A percentile compares a stretch with the other conserved stretches of the same genome.
Conservation (phyloP, 2,113 vertebrate species). For the Leptosomus discolor region DNA sequence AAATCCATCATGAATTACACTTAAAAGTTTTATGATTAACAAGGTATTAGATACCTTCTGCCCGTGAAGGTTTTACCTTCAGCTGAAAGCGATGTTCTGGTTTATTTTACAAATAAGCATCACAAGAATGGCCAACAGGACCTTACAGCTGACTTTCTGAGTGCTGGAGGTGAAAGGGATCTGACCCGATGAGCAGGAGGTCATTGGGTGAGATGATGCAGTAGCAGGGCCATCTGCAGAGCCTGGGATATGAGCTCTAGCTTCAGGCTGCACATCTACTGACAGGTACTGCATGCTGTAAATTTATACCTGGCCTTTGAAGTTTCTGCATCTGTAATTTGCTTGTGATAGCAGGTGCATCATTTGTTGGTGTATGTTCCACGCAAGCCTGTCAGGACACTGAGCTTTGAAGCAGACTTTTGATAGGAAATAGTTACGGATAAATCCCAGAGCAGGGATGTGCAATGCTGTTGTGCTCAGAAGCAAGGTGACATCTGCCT, state of each 20-base stretch:
- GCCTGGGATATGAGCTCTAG: background rate
- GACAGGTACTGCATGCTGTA: background rate
- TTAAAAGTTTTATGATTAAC: background rate
- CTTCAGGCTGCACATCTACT: background rate
- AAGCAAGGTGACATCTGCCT: background rate
- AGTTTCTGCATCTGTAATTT: background rate
- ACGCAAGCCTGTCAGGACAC: background rate
- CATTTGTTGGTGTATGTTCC: background rate
- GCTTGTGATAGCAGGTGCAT: background rate
- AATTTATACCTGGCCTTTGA: background rate
- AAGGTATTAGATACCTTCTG: background rate
- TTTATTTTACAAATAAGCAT: background rate
- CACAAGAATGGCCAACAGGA: background rate
- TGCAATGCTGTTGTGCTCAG: background rate
- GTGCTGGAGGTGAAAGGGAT: background rate
- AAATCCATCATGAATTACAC: background rate
- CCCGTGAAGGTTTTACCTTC: background rate
- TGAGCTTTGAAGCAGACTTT: background rate
- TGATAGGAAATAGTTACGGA: background rate
- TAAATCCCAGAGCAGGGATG: background rate
- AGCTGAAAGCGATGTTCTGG: background rate
- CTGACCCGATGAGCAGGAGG: background rate
- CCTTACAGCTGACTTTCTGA: background rate
- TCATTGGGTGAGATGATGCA: rapidly evolving
- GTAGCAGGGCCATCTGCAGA: background rate